A percentile compares a stretch with the other conserved stretches of the same genome.
Evolutionary conservation across 2,113 vertebrate genomes (phyloP).

Genomic region (Mustela nigripes): DNA sequence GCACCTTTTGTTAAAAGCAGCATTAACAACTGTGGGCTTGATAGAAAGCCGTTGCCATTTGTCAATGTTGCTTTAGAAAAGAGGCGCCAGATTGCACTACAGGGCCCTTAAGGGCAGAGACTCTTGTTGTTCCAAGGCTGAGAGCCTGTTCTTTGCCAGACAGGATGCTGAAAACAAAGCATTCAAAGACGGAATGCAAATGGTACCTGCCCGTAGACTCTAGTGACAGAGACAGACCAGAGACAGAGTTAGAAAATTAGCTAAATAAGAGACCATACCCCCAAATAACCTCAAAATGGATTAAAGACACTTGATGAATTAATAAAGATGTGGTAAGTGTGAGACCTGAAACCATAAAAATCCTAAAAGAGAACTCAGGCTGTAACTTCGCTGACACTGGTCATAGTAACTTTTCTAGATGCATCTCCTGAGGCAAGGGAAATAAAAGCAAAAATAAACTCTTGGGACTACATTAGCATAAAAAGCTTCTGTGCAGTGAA

Average conservation of each 20-base stretch:
- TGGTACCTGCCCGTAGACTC: not conserved
- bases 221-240: not conserved
- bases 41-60: conserved; percentile 61
- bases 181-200: not conserved
- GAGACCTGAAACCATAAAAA: not conserved
- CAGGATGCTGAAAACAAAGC: conserved; percentile 5
- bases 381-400: not conserved
- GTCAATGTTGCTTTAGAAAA: conserved; percentile 51
- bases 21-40: conserved; percentile 48
- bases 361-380: not conserved
- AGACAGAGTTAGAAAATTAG: not conserved
- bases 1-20: conserved; percentile 34
- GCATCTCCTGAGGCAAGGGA: not conserved
- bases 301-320: not conserved
- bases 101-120: conserved; percentile 33
- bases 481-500: not conserved
- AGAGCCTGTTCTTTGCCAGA: not conserved
- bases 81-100: not conserved
- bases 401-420: not conserved
- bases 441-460: not conserved
- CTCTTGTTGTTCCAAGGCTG: not conserved
- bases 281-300: not conserved
- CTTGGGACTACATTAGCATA: not conserved
- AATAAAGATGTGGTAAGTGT: not conserved
- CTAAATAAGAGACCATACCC: not conserved